Evolutionary conservation across 1,140 invertebrate genomes (phyloP).

Genomic region (Caenorhabditis briggsae): DNA sequence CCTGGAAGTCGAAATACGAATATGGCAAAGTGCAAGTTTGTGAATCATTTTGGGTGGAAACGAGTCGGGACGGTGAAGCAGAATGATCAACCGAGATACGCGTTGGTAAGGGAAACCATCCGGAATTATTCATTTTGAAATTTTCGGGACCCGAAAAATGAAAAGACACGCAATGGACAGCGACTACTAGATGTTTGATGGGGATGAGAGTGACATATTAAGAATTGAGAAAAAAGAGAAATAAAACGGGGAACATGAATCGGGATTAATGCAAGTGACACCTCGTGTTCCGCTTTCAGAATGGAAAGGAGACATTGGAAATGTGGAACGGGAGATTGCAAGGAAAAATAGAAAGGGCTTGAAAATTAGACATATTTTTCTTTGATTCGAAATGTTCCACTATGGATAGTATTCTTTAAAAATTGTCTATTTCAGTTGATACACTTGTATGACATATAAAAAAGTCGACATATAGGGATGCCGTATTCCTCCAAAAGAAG

Average conservation of each 20-base stretch:
- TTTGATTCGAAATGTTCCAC: too few species aligned
- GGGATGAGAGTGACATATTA: conserved; percentile 44
- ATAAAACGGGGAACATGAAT: background rate
- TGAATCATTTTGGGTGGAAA: conserved; percentile 95
- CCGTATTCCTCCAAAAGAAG: too few species aligned
- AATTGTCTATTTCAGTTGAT: too few species aligned
- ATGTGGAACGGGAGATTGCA: too few species aligned
- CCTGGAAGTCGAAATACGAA: conserved; percentile 96
- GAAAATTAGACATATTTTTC: too few species aligned
- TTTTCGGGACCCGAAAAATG: background rate
- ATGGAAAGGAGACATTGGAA: background rate
- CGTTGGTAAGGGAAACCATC: conserved; percentile 83
- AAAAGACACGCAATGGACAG: conserved; percentile 41
- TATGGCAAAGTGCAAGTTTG: conserved; percentile 87
- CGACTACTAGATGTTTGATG: conserved; percentile 6
- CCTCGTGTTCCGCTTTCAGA: conserved; percentile 1
- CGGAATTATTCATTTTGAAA: conserved; percentile 42
- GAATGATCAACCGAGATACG: conserved; percentile 90
- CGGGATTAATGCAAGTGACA: conserved; percentile 6
- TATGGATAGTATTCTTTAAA: too few species aligned
- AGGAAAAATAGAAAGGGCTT: too few species aligned
- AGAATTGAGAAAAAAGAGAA: background rate
- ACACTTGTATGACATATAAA: too few species aligned
- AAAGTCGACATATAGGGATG: too few species aligned
- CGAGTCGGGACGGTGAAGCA: conserved; percentile 96